Percentiles rank a stretch among this genome's conserved stretches.
Evolutionary conservation across 2,888 invertebrate genomes (phyloP).

Genomic region (Myathropa florea): DNA sequence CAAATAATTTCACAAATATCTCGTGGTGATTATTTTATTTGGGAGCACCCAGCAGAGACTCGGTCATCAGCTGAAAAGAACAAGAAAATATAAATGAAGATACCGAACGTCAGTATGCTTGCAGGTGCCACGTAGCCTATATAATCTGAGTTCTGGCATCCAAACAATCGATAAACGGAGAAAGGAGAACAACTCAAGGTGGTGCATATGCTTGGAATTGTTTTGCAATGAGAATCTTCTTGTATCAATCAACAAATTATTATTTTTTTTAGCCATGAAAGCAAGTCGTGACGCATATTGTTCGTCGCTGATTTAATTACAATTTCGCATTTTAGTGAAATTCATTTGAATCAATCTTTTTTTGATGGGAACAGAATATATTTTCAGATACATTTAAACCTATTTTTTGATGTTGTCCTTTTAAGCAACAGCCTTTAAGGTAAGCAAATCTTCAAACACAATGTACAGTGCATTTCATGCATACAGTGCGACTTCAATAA

Average conservation of each 20-base stretch:
- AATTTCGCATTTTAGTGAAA: not conserved
- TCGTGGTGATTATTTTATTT: not conserved
- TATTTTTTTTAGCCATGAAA: not conserved
- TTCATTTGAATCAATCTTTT: not conserved
- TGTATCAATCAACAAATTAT: not conserved
- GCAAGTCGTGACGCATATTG: not conserved
- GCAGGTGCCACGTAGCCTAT: not conserved
- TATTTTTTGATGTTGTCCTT: too few species aligned
- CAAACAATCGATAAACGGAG: not conserved
- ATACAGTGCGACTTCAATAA: too few species aligned
- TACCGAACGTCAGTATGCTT: not conserved
- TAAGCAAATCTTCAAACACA: too few species aligned
- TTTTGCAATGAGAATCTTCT: too few species aligned
- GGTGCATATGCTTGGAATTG: not conserved
- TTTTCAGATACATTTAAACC: too few species aligned
- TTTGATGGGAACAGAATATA: too few species aligned
- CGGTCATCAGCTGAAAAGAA: not conserved
- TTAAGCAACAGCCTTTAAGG: too few species aligned
- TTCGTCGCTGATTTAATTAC: not conserved
- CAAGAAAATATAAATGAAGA: not conserved
- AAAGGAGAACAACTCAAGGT: not conserved
- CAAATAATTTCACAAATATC: not conserved
- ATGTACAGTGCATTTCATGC: too few species aligned
- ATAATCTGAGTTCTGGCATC: not conserved
- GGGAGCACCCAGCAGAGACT: not conserved